phyloP scores from a whole-genome alignment of 1,140 invertebrate genomes.

The Papilio polytes region DNA sequence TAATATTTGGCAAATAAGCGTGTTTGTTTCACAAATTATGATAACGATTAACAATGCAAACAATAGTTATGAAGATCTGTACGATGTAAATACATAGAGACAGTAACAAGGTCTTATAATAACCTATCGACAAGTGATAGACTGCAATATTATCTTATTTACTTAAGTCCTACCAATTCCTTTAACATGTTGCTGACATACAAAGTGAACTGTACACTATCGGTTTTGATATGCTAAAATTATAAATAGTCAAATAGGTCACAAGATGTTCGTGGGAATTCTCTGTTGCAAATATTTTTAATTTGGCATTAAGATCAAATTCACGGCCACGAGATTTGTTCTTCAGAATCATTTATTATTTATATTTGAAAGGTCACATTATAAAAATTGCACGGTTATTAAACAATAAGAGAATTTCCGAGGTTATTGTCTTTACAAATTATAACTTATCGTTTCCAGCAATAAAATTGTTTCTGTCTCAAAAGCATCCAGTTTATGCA shows the following conservation, averaged over 20 bases:
- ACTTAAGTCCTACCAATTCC: slow-evolving; percentile 31
- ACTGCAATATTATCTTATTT: slow-evolving; percentile 15
- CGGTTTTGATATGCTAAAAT: slow-evolving; percentile 74
- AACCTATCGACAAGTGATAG: slow-evolving; percentile 6
- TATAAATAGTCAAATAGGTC: slow-evolving; percentile 56
- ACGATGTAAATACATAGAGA: slow-evolving; percentile 11
- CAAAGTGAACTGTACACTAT: slow-evolving; percentile 49
- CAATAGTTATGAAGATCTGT: not conserved
- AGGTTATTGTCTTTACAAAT: not conserved
- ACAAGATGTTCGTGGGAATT: slow-evolving; percentile 56
- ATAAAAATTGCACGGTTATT: not conserved
- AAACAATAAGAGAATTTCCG: too few species aligned
- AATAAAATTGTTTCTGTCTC: not conserved
- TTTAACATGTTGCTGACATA: slow-evolving; percentile 26
- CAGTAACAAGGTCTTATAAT: not conserved
- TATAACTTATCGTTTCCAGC: not conserved
- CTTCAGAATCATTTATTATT: not conserved
- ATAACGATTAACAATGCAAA: slow-evolving; percentile 12
- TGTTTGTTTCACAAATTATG: slow-evolving; percentile 7
- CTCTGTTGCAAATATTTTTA: slow-evolving; percentile 28
- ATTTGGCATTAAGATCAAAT: slow-evolving; percentile 30
- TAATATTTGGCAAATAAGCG: not conserved
- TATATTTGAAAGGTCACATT: not conserved
- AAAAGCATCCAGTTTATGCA: slow-evolving; percentile 1
- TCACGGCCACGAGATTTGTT: not conserved